Evolutionary conservation across 30 jellyfish, hydroid and myxozoan genomes (phyloP).

Genomic region (Aurelia aurita): DNA sequence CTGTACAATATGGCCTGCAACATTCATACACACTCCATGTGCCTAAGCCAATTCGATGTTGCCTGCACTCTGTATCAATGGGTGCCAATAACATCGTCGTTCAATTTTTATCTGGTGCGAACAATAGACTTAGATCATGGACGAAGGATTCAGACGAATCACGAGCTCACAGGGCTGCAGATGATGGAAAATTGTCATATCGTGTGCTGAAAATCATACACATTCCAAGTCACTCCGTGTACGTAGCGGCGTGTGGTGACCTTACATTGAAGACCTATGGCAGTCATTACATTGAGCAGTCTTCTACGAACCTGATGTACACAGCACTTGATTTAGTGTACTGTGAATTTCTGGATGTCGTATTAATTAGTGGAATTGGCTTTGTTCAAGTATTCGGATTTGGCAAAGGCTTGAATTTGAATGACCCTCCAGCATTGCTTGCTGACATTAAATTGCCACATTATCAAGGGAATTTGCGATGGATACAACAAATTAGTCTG

Average conservation of each 20-base stretch:
- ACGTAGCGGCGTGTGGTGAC: constrained; percentile 88
- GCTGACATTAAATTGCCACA: constrained; percentile 35
- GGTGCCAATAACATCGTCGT: constrained; percentile 69
- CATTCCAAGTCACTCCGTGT: constrained; percentile 40
- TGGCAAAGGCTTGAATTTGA: constrained; percentile 22
- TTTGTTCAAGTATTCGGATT: constrained; percentile 77
- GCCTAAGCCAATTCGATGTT: constrained; percentile 78
- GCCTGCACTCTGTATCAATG: constrained; percentile 32
- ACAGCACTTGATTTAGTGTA: constrained; percentile 74
- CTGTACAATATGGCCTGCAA: constrained; percentile 80
- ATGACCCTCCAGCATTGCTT: constrained; percentile 70
- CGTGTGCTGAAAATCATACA: constrained; percentile 52
- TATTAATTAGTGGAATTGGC: constrained; percentile 80
- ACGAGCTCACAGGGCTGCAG: constrained; percentile 36
- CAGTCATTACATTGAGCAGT: constrained; percentile 57
- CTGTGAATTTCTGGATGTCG: constrained; percentile 46
- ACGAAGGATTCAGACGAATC: constrained; percentile 30
- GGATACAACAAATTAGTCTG: constrained; percentile 70
- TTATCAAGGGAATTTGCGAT: constrained; percentile 49
- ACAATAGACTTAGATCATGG: constrained; percentile 78
- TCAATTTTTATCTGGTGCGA: constrained; percentile 85
- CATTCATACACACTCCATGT: constrained; percentile 35
- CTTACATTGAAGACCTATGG: constrained; percentile 74
- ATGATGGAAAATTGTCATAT: constrained; percentile 31
- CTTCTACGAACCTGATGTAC: constrained; percentile 54